phyloP scores from a whole-genome alignment of 37 sponge, comb jelly and placozoan species.

The Axinella damicornis region DNA sequence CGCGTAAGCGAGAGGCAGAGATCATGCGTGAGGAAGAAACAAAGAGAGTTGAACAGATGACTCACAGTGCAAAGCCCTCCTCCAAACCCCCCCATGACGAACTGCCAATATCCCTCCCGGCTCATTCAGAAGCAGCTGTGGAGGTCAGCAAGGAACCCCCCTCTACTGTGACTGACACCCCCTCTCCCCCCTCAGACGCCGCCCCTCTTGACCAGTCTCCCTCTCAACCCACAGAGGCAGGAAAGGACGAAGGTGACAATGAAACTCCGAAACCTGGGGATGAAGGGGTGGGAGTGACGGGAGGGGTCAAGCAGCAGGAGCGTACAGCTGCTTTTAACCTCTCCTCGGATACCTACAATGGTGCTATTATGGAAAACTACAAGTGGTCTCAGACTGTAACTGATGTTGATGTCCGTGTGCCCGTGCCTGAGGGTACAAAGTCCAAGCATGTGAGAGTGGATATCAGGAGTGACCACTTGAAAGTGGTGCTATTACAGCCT shows the following conservation, averaged over 20 bases:
- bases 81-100: constrained; percentile 11
- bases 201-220: neutral
- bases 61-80: neutral
- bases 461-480: constrained; percentile 76
- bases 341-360: constrained; percentile 87
- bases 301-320: neutral
- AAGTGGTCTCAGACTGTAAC: constrained; percentile 91
- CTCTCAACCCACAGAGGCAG: neutral
- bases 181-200: too few species aligned
- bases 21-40: constrained; percentile 44
- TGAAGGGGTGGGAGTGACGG: neutral
- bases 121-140: neutral
- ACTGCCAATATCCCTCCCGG: constrained; percentile 30
- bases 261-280: neutral
- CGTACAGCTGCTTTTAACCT: constrained; percentile 7
- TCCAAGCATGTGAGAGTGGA: constrained; percentile 82
- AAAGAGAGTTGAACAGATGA: constrained; percentile 19
- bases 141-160: neutral
- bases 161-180: too few species aligned
- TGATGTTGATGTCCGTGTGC: constrained; percentile 85
- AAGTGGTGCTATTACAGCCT: constrained; percentile 69
- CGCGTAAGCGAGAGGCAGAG: constrained; percentile 66
- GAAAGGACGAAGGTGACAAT: neutral
- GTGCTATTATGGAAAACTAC: constrained; percentile 83
- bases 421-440: constrained; percentile 71